Conservation (phyloP, 2,797 vertebrate species). For the Myotis vivesi region DNA sequence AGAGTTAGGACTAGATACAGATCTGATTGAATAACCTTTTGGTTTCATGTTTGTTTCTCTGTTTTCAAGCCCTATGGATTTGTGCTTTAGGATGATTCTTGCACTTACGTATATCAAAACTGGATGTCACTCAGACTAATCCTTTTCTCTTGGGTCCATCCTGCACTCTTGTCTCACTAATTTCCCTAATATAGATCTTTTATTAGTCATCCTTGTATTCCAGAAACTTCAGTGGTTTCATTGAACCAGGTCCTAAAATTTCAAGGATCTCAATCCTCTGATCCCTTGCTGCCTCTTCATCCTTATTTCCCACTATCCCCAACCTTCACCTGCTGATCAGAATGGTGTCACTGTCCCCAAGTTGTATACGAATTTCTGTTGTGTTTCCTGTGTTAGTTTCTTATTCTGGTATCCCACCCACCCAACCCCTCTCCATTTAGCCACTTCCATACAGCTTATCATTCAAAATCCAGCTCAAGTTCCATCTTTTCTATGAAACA, state of each 20-base stretch:
- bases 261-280: not conserved
- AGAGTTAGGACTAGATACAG: not conserved
- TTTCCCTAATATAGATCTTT: not conserved
- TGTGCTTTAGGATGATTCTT: not conserved
- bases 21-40: not conserved
- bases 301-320: not conserved
- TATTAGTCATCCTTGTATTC: not conserved
- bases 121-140: not conserved
- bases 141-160: not conserved
- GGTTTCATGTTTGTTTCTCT: not conserved
- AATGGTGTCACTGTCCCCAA: not conserved
- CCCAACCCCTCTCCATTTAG: not conserved
- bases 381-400: not conserved
- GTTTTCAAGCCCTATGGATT: not conserved
- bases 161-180: not conserved
- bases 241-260: not conserved
- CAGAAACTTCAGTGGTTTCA: not conserved
- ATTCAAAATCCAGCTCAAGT: constrained; percentile 8
- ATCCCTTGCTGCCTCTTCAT: not conserved
- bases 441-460: not conserved
- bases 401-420: not conserved
- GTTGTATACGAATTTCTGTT: not conserved
- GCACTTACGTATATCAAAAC: not conserved
- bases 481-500: not conserved
- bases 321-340: not conserved